These are phyloP conservation scores for Tribolium castaneum DNA, from an alignment of 1,140 invertebrate genomes.

Conservation along the genomic window DNA sequence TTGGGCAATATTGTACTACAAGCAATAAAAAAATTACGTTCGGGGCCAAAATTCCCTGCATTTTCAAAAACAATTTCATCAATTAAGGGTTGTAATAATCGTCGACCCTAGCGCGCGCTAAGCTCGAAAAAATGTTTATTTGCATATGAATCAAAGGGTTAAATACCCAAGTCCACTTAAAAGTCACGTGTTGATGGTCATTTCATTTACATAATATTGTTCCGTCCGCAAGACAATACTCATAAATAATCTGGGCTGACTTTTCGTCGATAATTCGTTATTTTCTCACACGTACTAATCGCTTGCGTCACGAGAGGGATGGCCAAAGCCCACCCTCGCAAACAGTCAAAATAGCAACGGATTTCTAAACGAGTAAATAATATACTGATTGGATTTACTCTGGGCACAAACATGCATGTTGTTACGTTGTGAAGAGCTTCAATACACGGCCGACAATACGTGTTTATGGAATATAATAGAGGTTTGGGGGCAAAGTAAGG, in stretches of 20 bases:
- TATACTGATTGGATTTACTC: constrained; percentile 46
- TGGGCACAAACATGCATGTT: constrained; percentile 37
- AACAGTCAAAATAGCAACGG: constrained; percentile 47
- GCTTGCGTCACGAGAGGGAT: constrained; percentile 1
- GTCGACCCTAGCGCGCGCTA: neutral
- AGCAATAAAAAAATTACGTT: constrained; percentile 21
- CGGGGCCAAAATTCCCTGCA: neutral
- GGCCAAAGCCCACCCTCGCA: constrained; percentile 43
- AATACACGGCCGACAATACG: constrained; percentile 17
- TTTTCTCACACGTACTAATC: constrained; percentile 29
- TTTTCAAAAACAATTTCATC: constrained; percentile 8
- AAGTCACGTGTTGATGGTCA: constrained; percentile 44
- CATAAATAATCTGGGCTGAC: constrained; percentile 7
- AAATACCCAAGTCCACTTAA: constrained; percentile 40
- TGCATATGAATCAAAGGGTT: constrained; percentile 44
- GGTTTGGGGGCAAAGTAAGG: constrained; percentile 45
- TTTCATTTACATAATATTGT: constrained; percentile 40
- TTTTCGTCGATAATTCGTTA: constrained; percentile 12
- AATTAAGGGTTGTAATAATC: constrained; percentile 10
- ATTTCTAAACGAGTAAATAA: constrained; percentile 49
- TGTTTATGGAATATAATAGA: constrained; percentile 47
- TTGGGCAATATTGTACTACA: constrained; percentile 24
- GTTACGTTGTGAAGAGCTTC: constrained; percentile 35
- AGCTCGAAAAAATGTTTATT: constrained; percentile 27
- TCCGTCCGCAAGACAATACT: neutral